Evolutionary conservation across 2,797 vertebrate species (phyloP), one percentile per base, ranked within the genome.

Genomic region (Geotrypetes seraphini): DNA sequence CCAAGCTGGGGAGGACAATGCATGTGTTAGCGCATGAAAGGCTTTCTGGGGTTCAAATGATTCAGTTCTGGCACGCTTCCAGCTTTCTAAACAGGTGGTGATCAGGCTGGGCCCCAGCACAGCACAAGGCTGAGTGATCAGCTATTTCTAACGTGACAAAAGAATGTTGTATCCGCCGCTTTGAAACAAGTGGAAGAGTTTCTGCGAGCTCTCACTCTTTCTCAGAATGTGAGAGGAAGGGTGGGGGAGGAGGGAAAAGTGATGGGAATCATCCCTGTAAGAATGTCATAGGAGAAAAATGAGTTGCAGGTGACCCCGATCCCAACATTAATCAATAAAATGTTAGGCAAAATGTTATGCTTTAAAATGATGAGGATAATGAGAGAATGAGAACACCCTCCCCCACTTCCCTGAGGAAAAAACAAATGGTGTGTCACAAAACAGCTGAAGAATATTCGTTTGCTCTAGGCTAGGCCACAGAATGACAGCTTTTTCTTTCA

Each of bases 11-110:
- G 35, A 23, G 38, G 41, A 54, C 60, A 58, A 58, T 63, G 51
- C 40, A 33, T 47, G 53, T 31, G 35, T 63, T 67, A 60, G 36
- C 55, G 68, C 51, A 66, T 67, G 49, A 71, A 67, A 53, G 37
- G 28, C 25, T 22, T 44, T 50, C 34, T 22, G 41, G 48, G 41
- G 36, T 49, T 32, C 31, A 36, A 56, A 26, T 22, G 35, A 52
- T 33, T 30, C 46, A 34, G 10, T 37, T 29, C 19, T 56, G 52
- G 52, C 42, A 42, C 39, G 31, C 19, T 28, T 36, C 48, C 47
- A 50, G 23, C 27, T 25, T 31, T 31, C 30, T 26, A 30, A 42
- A 35, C 42, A 35, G 31, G 42, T 47, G 43, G 49, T 43, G 51
- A 31, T 33, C 53, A 57, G 31, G 49, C 29, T 27, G 33, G 19